phyloP scores from a whole-genome alignment of 2,888 invertebrate species.

The Agriopis marginaria region DNA sequence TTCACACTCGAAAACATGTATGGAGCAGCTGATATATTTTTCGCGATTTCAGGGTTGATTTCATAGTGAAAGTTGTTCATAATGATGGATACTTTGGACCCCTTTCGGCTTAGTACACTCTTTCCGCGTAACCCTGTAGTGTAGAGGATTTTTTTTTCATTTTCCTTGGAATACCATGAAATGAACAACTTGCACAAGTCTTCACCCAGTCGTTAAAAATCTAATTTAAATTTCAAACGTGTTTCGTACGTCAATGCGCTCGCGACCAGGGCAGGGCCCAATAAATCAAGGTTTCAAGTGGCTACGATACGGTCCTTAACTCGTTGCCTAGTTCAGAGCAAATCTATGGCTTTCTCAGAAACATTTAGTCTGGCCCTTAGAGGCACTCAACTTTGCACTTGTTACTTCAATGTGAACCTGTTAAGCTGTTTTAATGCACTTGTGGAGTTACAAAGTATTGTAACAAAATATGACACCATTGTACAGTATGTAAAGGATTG shows the following conservation, averaged over 20 bases:
- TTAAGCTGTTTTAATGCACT: background rate
- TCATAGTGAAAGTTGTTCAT: too few relatives aligned
- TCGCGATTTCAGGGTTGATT: too few relatives aligned
- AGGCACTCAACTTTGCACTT: constrained; percentile 24
- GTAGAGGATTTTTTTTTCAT: too few relatives aligned
- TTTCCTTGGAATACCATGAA: too few relatives aligned
- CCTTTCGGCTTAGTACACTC: too few relatives aligned
- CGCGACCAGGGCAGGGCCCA: constrained; percentile 52
- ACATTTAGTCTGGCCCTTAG: constrained; percentile 1
- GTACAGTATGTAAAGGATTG: too few relatives aligned
- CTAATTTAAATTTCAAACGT: background rate
- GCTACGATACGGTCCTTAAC: constrained; percentile 46
- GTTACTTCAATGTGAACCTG: background rate
- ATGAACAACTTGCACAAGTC: too few relatives aligned
- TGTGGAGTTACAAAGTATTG: background rate
- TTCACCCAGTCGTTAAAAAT: too few relatives aligned
- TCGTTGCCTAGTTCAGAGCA: constrained; percentile 7
- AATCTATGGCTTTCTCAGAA: constrained; percentile 10
- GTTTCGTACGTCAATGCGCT: constrained; percentile 47
- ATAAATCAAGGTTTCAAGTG: constrained; percentile 69
- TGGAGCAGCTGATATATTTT: too few relatives aligned
- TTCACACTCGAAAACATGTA: too few relatives aligned
- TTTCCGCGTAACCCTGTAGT: too few relatives aligned
- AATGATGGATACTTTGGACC: too few relatives aligned
- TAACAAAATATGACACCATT: background rate